Conservation (phyloP, 2,888 invertebrate genomes). For the Tiliacea citrago region DNA sequence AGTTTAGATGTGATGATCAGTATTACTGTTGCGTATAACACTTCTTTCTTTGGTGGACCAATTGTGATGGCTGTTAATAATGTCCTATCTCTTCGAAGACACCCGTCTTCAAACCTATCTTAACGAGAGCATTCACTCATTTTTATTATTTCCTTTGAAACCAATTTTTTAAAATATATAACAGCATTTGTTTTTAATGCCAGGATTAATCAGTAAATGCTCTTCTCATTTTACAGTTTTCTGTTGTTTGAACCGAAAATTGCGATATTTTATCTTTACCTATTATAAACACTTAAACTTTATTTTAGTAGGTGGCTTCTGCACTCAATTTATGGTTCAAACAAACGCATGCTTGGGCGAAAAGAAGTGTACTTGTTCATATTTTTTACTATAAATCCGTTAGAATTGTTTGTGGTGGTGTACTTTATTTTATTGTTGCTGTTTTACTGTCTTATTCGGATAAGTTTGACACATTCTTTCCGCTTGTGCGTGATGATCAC, state of each 20-base stretch:
- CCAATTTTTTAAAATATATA: background rate
- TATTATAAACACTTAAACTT: constrained; percentile 28
- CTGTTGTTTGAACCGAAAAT: constrained; percentile 83
- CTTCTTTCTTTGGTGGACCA: constrained; percentile 85
- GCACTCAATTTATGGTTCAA: constrained; percentile 81
- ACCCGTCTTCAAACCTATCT: constrained; percentile 63
- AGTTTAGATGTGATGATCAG: constrained; percentile 84
- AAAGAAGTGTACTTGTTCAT: constrained; percentile 85
- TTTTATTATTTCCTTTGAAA: background rate
- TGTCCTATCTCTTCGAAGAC: constrained; percentile 73
- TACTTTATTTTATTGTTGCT: constrained; percentile 83
- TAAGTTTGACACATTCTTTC: constrained; percentile 89
- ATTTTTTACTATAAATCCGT: constrained; percentile 72
- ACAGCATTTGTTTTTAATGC: background rate
- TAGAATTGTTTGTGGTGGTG: constrained; percentile 85
- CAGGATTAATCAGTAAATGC: constrained; percentile 71
- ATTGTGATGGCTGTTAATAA: constrained; percentile 84
- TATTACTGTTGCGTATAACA: constrained; percentile 81
- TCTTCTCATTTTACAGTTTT: constrained; percentile 71
- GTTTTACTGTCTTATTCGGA: constrained; percentile 83
- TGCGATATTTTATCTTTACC: constrained; percentile 18
- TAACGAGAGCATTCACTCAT: constrained; percentile 76
- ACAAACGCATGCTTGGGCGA: constrained; percentile 88
- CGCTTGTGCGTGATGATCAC: constrained; percentile 90
- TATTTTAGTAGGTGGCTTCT: constrained; percentile 49